phyloP scores from a whole-genome alignment of 2,113 vertebrate species.

The Phylloscopus trochilus region DNA sequence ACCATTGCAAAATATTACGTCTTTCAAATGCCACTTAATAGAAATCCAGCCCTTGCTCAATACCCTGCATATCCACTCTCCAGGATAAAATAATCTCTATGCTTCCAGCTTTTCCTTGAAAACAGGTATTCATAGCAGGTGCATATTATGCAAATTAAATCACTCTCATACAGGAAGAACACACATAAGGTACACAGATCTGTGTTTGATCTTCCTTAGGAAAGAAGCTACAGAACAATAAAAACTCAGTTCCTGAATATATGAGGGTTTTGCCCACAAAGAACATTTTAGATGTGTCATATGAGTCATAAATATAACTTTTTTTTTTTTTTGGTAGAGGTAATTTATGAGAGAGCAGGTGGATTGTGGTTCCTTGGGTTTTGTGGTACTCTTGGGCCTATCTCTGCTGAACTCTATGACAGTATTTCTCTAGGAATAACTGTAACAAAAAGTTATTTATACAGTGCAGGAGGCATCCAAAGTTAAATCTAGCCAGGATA shows the following conservation, averaged over 20 bases:
- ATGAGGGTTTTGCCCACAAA: neutral
- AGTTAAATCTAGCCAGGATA: neutral
- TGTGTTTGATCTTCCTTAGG: neutral
- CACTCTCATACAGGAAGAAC: neutral
- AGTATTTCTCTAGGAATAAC: neutral
- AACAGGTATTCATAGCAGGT: neutral
- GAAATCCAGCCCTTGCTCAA: neutral
- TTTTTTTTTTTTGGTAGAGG: neutral
- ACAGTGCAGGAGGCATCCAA: neutral
- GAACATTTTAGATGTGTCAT: neutral
- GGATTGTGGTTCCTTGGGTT: neutral
- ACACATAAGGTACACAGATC: neutral
- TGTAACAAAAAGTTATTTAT: neutral
- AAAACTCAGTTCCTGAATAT: neutral
- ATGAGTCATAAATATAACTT: neutral
- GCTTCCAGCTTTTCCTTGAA: neutral
- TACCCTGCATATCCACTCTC: neutral
- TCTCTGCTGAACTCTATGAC: neutral
- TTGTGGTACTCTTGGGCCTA: neutral
- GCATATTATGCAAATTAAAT: neutral
- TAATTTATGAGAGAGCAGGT: neutral
- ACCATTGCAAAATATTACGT: neutral
- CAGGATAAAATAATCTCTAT: neutral
- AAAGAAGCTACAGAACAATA: neutral
- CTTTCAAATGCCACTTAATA: neutral